Base-by-base conservation (phyloP, 2,113 vertebrate genomes). In the Calidris pugnax region DNA sequence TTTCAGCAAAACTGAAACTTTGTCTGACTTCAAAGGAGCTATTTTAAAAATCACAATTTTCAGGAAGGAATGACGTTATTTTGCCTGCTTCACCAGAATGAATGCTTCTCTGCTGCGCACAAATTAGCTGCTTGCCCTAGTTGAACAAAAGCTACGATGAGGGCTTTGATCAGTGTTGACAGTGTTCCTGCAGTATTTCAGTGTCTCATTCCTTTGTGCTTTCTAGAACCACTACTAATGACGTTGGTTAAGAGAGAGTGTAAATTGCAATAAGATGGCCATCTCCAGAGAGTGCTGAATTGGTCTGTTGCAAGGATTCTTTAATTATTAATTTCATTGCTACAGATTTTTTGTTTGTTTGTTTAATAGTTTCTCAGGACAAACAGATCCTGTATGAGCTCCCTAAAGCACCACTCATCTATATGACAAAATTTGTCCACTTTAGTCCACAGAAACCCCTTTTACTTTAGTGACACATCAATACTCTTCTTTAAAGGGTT, bases 91-190 rank as follows among this genome's bases (percentile, higher is more conserved):
- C 78, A 81, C 64, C 69, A 80, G 63, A 84, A 89, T 64, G 57
- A 79, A 73, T 43, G 60, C 39, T 87, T 39, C 45, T 93, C n/a
- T 88, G 72, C 78, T 86, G 85, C 5, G 9, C 82, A 67, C 53
- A 94, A 81, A 75, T 0, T 10, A 93, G 77, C 85, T 64, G 66
- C 85, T 95, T 97, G 95, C 83, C 89, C 88, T 77, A 92, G 73
- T 88, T 94, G 92, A 90, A 77, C 66, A 95, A 96, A 96, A 95
- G 47, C 89, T 81, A 43, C 0, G 26, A 79, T 35, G 85, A 94
- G 43, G 78, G 50, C 94, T 96, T 97, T 97, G 95, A 93, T 95
- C 94, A 87, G 37, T 50, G 72, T 63, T 94, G 93, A 92, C 91
- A 93, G 85, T 85, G 51, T 71, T 96, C 81, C 85, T 95, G 68